Conservation (phyloP, 1,140 invertebrate species). For the Armadillidium nasatum region DNA sequence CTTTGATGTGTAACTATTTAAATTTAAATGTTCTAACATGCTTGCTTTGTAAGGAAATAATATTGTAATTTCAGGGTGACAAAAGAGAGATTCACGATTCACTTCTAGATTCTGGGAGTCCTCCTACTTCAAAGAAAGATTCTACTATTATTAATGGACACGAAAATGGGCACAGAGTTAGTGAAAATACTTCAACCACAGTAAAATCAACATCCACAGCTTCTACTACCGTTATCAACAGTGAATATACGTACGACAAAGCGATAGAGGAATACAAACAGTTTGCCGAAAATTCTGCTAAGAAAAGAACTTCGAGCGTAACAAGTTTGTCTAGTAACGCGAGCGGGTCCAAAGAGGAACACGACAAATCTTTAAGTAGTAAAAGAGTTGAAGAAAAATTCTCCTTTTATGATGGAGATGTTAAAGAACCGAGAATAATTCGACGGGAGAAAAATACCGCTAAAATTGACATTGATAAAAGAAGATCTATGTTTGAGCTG, state of each 20-base stretch:
- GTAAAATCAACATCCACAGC: constrained; percentile 2
- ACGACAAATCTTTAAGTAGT: constrained; percentile 34
- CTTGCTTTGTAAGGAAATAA: background rate
- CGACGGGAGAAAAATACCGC: constrained; percentile 50
- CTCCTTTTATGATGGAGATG: constrained; percentile 40
- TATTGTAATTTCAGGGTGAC: constrained; percentile 36
- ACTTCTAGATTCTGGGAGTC: constrained; percentile 33
- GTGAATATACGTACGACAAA: constrained; percentile 79
- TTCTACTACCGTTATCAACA: constrained; percentile 43
- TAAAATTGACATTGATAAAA: constrained; percentile 74
- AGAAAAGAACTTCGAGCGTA: constrained; percentile 43
- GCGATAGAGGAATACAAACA: constrained; percentile 76
- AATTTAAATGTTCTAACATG: background rate
- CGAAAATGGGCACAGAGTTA: background rate
- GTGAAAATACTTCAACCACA: constrained; percentile 9
- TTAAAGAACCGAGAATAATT: constrained; percentile 33
- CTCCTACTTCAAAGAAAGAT: constrained; percentile 28
- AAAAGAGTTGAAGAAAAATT: constrained; percentile 38
- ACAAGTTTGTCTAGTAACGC: constrained; percentile 46
- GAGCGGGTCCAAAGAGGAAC: constrained; percentile 45
- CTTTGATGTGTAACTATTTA: background rate
- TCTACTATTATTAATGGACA: constrained; percentile 34
- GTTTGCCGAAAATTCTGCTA: constrained; percentile 55
- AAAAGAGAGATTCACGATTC: constrained; percentile 44
- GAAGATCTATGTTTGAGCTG: constrained; percentile 73